A percentile compares a stretch with the other conserved stretches of the same genome.
These are phyloP conservation scores for Caenorhabditis zanzibari DNA, from an alignment of 2,888 invertebrate species.

Conservation along the genomic window DNA sequence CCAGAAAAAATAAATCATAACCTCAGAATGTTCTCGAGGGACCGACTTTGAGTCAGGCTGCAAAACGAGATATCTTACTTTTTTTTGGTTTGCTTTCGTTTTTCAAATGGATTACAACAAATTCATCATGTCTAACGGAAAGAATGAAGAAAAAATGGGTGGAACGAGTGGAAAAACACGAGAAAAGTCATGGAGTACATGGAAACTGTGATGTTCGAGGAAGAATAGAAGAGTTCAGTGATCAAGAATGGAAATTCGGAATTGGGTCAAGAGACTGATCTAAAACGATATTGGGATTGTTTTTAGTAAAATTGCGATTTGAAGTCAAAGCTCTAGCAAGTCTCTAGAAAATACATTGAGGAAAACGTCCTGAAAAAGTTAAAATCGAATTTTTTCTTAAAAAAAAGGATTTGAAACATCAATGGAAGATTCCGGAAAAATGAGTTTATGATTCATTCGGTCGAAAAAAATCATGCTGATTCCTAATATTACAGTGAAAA, in stretches of 20 bases:
- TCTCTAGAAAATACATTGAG: too few relatives aligned
- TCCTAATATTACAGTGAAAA: too few relatives aligned
- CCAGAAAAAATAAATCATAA: constrained; percentile 56
- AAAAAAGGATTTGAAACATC: too few relatives aligned
- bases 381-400: too few relatives aligned
- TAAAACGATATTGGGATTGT: too few relatives aligned
- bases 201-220: background rate
- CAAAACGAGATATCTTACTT: constrained; percentile 21
- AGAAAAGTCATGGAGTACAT: background rate
- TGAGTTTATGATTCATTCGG: too few relatives aligned
- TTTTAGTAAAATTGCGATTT: too few relatives aligned
- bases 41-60: constrained; percentile 24
- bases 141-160: background rate
- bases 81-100: constrained; percentile 21
- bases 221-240: background rate
- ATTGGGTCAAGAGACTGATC: too few relatives aligned
- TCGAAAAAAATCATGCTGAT: too few relatives aligned
- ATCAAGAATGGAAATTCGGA: background rate
- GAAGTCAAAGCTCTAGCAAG: too few relatives aligned
- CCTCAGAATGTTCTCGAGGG: constrained; percentile 36
- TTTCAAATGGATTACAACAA: constrained; percentile 54
- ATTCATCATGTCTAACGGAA: constrained; percentile 37
- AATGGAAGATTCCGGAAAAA: too few relatives aligned
- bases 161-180: constrained; percentile 3
- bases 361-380: too few relatives aligned